These are phyloP conservation scores for Microplitis mediator DNA, from an alignment of 1,140 invertebrate species.

Conservation along the genomic window DNA sequence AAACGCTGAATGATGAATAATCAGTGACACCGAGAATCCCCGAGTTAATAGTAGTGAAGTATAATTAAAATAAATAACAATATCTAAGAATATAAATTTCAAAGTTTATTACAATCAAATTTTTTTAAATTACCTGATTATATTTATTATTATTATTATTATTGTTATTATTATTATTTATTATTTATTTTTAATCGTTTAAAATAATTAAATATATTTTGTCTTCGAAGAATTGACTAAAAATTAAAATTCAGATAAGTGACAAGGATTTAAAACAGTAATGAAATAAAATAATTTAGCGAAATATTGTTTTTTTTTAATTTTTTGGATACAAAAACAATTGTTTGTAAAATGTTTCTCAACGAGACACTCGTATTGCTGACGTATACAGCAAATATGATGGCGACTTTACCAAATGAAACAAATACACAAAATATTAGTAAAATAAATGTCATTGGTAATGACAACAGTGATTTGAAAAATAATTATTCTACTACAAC, in stretches of 20 bases:
- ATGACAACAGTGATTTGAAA: background rate
- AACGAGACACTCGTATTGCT: conserved; percentile 53
- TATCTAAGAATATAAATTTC: too few relatives aligned
- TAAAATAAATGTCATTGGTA: too few relatives aligned
- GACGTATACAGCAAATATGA: conserved; percentile 51
- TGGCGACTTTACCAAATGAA: conserved; percentile 47
- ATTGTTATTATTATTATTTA: too few relatives aligned
- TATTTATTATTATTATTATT: too few relatives aligned
- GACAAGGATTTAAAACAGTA: too few relatives aligned
- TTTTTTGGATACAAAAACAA: background rate
- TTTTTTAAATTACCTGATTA: too few relatives aligned
- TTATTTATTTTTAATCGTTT: background rate
- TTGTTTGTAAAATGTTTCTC: conserved; percentile 46
- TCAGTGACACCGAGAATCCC: too few relatives aligned
- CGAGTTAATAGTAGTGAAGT: too few relatives aligned
- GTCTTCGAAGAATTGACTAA: background rate
- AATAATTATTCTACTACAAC: conserved; percentile 44
- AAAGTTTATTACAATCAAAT: too few relatives aligned
- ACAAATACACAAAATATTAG: conserved; percentile 20
- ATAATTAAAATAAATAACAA: background rate
- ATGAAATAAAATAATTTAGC: too few relatives aligned
- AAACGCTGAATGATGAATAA: too few relatives aligned
- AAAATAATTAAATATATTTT: background rate
- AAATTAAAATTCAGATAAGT: too few relatives aligned
- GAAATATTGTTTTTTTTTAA: background rate